Conservation (phyloP, 2,797 vertebrate genomes). For the Momotus momota region DNA sequence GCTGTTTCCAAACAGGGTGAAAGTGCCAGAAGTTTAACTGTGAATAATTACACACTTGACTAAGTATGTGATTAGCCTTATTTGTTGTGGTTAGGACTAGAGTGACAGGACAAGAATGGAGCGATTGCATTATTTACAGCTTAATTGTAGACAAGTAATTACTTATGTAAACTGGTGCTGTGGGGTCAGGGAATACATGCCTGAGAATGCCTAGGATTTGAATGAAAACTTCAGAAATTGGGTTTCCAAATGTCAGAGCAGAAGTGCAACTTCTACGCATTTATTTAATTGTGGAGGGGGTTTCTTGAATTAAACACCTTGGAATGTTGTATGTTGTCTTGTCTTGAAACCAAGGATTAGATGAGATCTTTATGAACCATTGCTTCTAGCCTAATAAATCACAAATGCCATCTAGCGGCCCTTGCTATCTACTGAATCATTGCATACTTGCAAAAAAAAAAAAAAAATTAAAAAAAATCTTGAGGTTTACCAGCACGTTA, state of each 20-base stretch:
- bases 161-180: slow-evolving; percentile 73
- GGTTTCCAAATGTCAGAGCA: neutral
- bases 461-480: neutral
- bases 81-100: slow-evolving; percentile 83
- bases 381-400: slow-evolving; percentile 77
- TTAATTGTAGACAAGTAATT: slow-evolving; percentile 85
- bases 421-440: slow-evolving; percentile 35
- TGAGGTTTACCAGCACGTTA: neutral
- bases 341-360: slow-evolving; percentile 58
- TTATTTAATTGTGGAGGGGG: slow-evolving; percentile 27
- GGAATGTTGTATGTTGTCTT: slow-evolving; percentile 68
- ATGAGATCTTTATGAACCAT: slow-evolving; percentile 44
- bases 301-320: slow-evolving; percentile 64
- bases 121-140: slow-evolving; percentile 86
- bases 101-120: slow-evolving; percentile 83
- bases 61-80: slow-evolving; percentile 87
- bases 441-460: rapidly evolving
- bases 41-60: slow-evolving; percentile 88
- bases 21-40: slow-evolving; percentile 87
- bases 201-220: slow-evolving; percentile 57
- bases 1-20: slow-evolving; percentile 85
- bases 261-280: slow-evolving; percentile 36
- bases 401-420: slow-evolving; percentile 85
- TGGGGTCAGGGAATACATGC: slow-evolving; percentile 74
- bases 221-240: slow-evolving; percentile 63